A percentile compares a stretch with the other conserved stretches of the same genome.
phyloP scores from a whole-genome alignment of 2,888 invertebrate genomes.

The Timema cristinae region DNA sequence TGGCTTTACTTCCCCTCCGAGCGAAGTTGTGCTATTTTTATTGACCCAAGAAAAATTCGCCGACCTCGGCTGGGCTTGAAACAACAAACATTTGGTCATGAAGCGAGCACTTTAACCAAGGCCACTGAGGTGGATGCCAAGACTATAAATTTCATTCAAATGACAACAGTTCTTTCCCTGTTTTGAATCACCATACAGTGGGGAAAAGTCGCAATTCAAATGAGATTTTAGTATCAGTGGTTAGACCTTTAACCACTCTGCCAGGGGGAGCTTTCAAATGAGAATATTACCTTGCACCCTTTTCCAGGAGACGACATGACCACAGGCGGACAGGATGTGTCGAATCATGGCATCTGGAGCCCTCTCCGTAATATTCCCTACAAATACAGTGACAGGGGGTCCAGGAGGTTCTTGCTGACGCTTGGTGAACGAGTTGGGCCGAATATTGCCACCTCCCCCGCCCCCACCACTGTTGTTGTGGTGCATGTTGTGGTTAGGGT shows the following conservation, averaged over 20 bases:
- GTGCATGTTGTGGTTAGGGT: conserved; percentile 24
- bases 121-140: no score
- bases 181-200: background rate
- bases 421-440: conserved; percentile 43
- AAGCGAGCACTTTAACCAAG: no score
- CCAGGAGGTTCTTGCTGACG: conserved; percentile 48
- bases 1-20: no score
- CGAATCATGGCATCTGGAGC: conserved; percentile 95
- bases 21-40: no score
- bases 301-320: conserved; percentile 94
- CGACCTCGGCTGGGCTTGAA: no score
- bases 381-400: conserved; percentile 94
- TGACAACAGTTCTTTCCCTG: no score
- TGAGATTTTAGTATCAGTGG: background rate
- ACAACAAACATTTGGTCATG: no score
- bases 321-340: conserved; percentile 87
- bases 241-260: no score
- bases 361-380: conserved; percentile 93
- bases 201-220: background rate
- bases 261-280: no score
- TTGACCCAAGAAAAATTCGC: no score
- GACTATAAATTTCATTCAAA: no score
- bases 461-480: conserved; percentile 14
- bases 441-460: conserved; percentile 32
- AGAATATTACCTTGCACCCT: conserved; percentile 66